Conservation (phyloP, 2,797 vertebrate species). For the Oreochromis grahami region DNA sequence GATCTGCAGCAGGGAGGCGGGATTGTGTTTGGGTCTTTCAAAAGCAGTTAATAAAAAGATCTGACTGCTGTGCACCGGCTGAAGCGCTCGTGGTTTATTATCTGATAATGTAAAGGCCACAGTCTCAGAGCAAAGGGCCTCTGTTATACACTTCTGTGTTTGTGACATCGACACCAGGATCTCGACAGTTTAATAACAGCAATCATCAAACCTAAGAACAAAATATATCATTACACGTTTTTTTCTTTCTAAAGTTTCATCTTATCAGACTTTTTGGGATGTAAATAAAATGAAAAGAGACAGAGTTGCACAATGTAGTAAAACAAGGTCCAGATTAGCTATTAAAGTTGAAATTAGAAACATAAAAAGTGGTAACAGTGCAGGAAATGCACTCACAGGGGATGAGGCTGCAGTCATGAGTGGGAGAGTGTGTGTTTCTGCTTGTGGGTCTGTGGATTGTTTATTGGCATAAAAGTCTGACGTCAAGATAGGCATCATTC, state of each 20-base stretch:
- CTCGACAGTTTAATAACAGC: background rate
- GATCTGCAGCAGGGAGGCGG: slow-evolving; percentile 1
- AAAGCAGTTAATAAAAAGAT: background rate
- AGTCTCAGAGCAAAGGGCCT: background rate
- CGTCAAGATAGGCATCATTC: background rate
- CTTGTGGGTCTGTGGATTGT: background rate
- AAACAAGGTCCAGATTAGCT: background rate
- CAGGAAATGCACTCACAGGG: slow-evolving; percentile 6
- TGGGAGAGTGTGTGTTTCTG: background rate
- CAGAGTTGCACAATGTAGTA: background rate
- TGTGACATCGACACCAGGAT: background rate
- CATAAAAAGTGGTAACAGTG: background rate
- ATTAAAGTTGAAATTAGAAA: background rate
- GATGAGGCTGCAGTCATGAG: background rate
- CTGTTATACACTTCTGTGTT: background rate
- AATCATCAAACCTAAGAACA: background rate
- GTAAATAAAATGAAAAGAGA: background rate
- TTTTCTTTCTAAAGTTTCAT: background rate
- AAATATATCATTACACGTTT: background rate
- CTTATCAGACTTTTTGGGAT: background rate
- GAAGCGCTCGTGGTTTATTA: slow-evolving; percentile 1
- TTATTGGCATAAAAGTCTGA: background rate
- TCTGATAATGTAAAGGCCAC: background rate
- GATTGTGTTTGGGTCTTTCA: background rate
- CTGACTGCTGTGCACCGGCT: background rate